Evolutionary conservation across 2,113 vertebrate genomes (phyloP).

Genomic region (Pelecanus crispus): DNA sequence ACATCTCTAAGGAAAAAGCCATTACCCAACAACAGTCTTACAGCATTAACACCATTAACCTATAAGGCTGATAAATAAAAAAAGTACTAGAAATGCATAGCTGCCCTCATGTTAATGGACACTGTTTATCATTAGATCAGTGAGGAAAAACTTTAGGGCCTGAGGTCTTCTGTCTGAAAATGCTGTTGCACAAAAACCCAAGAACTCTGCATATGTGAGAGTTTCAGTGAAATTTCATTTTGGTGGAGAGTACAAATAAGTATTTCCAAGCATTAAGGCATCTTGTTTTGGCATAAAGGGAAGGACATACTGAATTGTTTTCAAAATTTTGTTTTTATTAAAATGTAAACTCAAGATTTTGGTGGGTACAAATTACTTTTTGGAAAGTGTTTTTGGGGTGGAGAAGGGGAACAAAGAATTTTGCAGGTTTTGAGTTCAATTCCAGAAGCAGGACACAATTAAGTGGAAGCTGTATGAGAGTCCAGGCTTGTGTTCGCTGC

Average conservation of each 20-base stretch:
- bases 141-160: not conserved
- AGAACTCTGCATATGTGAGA: not conserved
- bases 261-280: not conserved
- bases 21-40: not conserved
- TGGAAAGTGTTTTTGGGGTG: not conserved
- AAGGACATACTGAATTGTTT: not conserved
- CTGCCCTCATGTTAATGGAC: not conserved
- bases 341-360: not conserved
- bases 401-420: not conserved
- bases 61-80: not conserved
- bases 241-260: not conserved
- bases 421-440: not conserved
- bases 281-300: not conserved
- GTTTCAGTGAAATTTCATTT: not conserved
- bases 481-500: not conserved
- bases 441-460: not conserved
- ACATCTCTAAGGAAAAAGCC: not conserved
- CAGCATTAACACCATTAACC: not conserved
- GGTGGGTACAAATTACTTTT: not conserved
- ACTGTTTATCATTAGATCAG: not conserved
- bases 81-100: not conserved
- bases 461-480: not conserved
- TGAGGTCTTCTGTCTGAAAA: not conserved
- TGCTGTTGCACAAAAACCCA: not conserved
- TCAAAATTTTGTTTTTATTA: not conserved